Base-by-base conservation (phyloP, 2,888 invertebrate genomes). In the Chymomyza amoena region DNA sequence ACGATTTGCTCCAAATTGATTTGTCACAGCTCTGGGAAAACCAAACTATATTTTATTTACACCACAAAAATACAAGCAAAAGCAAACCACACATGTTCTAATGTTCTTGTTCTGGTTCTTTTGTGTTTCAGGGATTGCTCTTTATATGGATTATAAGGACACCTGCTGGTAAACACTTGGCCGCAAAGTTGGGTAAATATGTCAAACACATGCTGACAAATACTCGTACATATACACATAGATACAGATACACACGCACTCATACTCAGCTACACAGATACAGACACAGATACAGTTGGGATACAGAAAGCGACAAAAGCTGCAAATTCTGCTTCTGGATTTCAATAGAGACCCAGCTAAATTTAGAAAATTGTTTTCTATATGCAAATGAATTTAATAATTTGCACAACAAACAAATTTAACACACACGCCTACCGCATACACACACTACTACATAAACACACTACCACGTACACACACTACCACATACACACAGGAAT, bases 351-450 rank as follows among this genome's bases (percentile, higher is more conserved):
- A 45, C 4, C 13, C 39, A 13, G 39, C 51, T 50, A 28, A 64
- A 57, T 39, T 59, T 60, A 20, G 18, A 54, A 66, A 36, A 66
- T 61, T 69, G 62, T 63, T 65, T 66, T 73, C 59, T 51, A 52
- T 63, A 69, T 66, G 74, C 74, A 73, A 73, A 73, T 69, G 20
- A 51, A 57, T 63, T 68, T 20, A 56, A 36, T 56, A 28, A 39
- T 57, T 10, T 16, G 9, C 10, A 39, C 57, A 57, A 45, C 13
- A 57, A 56, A 56, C 51, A 1, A n/a, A 56, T 18, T 56, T 56
- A 20, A 18, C 25, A 5, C 32, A 7, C 32, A 28, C n/a, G n/a
- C n/a, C n/a, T 56, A 20, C 20, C 18, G 3, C 18, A 20, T 4
- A 18, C 25, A 5, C 32, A 7, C 32, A 28, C n/a, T 28, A 3